These are phyloP conservation scores for Etheostoma perlongum DNA, from an alignment of 2,797 vertebrate species.

Conservation along the genomic window DNA sequence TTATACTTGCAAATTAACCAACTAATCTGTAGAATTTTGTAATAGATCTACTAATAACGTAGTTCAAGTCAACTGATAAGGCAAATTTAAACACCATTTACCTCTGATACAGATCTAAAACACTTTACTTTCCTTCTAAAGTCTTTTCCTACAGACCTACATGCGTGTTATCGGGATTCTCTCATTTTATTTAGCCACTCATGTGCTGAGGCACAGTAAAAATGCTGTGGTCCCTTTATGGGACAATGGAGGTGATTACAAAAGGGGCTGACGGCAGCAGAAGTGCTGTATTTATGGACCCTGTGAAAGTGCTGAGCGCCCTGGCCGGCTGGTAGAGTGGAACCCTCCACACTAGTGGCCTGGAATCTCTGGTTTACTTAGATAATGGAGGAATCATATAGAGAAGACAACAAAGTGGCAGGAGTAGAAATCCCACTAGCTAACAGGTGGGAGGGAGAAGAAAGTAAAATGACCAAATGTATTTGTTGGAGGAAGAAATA, in stretches of 20 bases:
- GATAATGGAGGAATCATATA: slow-evolving; percentile 53
- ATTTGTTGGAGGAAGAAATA: not conserved
- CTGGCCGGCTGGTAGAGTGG: slow-evolving; percentile 38
- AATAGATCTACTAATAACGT: not conserved
- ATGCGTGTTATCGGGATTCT: slow-evolving; percentile 52
- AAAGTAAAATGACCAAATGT: not conserved
- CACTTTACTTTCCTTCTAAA: slow-evolving; percentile 1
- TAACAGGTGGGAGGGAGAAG: slow-evolving; percentile 5
- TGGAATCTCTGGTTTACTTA: slow-evolving; percentile 57
- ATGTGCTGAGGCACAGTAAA: slow-evolving; percentile 69
- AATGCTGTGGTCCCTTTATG: slow-evolving; percentile 64
- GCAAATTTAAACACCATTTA: slow-evolving; percentile 2
- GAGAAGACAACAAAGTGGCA: slow-evolving; percentile 30
- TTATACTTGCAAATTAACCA: not conserved
- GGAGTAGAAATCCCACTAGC: slow-evolving; percentile 2
- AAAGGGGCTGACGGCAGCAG: slow-evolving; percentile 80
- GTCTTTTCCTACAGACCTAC: slow-evolving; percentile 24
- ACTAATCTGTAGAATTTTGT: not conserved
- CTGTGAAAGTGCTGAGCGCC: slow-evolving; percentile 62
- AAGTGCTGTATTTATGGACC: slow-evolving; percentile 74
- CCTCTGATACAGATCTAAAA: slow-evolving; percentile 21
- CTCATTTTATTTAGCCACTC: slow-evolving; percentile 59
- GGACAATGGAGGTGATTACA: slow-evolving; percentile 73
- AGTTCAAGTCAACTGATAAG: not conserved
- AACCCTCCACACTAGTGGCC: slow-evolving; percentile 46